phyloP scores from a whole-genome alignment of 2,113 vertebrate species.

The Camelus dromedarius region DNA sequence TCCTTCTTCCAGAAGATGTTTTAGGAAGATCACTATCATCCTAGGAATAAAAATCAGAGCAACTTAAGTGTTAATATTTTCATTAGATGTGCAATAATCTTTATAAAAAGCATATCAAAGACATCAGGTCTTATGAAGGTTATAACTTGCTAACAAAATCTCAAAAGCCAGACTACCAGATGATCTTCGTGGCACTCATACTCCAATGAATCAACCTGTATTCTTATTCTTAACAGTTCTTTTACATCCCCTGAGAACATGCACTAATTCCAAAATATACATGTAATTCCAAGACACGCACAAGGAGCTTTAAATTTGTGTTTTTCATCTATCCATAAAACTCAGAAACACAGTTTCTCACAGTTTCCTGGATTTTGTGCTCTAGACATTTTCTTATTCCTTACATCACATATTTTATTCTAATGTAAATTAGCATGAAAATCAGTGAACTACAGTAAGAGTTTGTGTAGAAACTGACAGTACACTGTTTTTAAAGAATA shows the following conservation, averaged over 20 bases:
- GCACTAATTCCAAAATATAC: neutral
- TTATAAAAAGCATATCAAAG: slow-evolving; percentile 17
- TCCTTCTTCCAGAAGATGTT: slow-evolving; percentile 91
- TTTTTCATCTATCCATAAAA: neutral
- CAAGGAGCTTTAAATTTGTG: neutral
- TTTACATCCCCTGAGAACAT: neutral
- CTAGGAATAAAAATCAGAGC: slow-evolving; percentile 84
- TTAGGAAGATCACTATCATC: slow-evolving; percentile 91
- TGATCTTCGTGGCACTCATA: neutral
- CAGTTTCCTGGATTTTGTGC: neutral
- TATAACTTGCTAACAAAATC: neutral
- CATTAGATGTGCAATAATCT: neutral
- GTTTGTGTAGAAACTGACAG: neutral
- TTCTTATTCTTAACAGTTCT: neutral
- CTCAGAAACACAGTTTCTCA: neutral
- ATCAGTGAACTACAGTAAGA: neutral
- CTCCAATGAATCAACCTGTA: neutral
- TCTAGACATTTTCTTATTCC: neutral
- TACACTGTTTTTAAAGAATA: neutral
- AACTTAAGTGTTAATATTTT: slow-evolving; percentile 38
- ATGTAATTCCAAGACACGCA: neutral
- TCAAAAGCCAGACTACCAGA: neutral
- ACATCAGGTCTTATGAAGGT: neutral
- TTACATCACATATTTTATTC: neutral
- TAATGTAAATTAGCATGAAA: neutral